Evolutionary conservation across 2,797 vertebrate species (phyloP).

Genomic region (Antrozous pallidus): DNA sequence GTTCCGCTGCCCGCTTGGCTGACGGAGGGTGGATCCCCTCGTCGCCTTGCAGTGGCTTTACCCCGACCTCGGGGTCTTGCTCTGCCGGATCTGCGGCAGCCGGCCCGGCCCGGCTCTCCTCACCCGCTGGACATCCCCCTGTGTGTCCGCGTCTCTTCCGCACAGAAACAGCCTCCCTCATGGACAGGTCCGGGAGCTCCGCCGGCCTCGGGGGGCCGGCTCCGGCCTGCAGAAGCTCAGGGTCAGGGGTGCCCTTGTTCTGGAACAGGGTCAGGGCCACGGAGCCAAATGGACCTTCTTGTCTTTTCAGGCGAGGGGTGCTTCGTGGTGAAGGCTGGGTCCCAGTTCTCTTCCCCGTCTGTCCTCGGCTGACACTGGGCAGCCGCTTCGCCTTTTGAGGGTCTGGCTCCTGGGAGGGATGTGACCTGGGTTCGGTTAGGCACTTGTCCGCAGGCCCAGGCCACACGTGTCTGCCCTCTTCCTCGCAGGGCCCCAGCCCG

Average conservation of each 20-base stretch:
- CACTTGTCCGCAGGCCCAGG: rapidly evolving
- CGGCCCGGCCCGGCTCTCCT: background rate
- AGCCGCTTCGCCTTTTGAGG: background rate
- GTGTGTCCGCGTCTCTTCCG: background rate
- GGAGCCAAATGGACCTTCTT: background rate
- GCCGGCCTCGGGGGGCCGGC: background rate
- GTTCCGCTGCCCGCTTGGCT: background rate
- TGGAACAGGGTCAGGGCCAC: background rate
- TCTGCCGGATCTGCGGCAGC: rapidly evolving
- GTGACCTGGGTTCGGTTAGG: background rate
- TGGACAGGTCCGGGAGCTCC: background rate
- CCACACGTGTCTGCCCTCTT: too few species aligned
- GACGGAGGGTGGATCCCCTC: too few species aligned
- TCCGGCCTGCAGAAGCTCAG: background rate
- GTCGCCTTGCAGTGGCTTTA: rapidly evolving
- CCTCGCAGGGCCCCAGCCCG: too few species aligned
- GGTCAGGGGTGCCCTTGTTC: background rate
- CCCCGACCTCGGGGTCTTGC: background rate
- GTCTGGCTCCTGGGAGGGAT: background rate
- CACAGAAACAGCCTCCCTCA: background rate
- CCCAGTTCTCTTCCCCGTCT: background rate
- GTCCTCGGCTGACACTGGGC: background rate
- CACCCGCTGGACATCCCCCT: background rate
- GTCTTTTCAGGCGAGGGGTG: background rate
- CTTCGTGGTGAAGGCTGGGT: background rate